A percentile compares a stretch with the other conserved stretches of the same genome.
These are phyloP conservation scores for Chirona hameri DNA, from an alignment of 2,888 invertebrate genomes.

Conservation along the genomic window DNA sequence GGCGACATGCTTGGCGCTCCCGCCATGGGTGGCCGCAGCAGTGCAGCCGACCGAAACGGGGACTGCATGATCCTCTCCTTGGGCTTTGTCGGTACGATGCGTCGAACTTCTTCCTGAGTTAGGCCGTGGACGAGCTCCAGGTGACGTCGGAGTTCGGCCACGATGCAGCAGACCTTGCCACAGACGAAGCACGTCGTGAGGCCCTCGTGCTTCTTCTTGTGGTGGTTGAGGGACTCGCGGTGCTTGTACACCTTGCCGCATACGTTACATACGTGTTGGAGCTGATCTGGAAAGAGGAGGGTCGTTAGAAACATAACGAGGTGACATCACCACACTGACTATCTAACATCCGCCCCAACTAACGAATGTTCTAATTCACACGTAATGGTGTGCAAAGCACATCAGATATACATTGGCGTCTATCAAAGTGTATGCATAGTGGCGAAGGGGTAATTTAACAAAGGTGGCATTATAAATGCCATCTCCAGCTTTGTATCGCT, in stretches of 20 bases:
- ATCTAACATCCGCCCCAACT: too few species aligned
- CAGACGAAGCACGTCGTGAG: background rate
- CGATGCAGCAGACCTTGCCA: conserved; percentile 7
- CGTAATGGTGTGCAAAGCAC: too few species aligned
- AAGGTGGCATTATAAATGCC: too few species aligned
- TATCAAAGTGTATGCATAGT: too few species aligned
- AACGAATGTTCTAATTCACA: too few species aligned
- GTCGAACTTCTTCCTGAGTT: background rate
- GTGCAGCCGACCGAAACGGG: background rate
- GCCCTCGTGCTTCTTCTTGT: conserved; percentile 9
- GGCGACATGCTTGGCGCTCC: too few species aligned
- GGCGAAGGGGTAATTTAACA: too few species aligned
- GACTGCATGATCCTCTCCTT: background rate
- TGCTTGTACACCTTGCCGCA: conserved; percentile 4
- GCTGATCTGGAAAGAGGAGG: background rate
- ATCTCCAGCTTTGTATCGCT: too few species aligned
- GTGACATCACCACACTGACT: too few species aligned
- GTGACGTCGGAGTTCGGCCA: background rate
- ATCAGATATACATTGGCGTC: too few species aligned
- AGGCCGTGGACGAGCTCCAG: background rate
- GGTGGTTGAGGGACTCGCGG: background rate
- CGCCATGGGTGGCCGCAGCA: too few species aligned
- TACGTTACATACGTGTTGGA: background rate
- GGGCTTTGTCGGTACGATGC: background rate
- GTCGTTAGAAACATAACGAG: too few species aligned